phyloP scores from a whole-genome alignment of 2,113 vertebrate genomes.

The Pitta sordida region DNA sequence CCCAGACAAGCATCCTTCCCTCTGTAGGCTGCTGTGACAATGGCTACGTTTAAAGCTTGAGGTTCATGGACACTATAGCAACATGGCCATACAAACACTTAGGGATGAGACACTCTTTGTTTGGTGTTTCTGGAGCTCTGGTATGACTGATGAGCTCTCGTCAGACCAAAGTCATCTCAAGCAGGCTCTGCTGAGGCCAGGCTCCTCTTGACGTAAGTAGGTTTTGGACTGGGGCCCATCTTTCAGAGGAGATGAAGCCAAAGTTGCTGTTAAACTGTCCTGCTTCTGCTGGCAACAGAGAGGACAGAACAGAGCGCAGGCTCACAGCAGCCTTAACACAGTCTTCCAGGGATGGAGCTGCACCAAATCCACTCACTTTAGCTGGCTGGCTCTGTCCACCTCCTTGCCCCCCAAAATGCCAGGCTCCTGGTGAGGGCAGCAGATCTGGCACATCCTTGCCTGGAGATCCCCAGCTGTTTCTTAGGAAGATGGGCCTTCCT shows the following conservation, averaged over 20 bases:
- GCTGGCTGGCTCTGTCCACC: background rate
- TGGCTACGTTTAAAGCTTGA: background rate
- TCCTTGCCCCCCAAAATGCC: background rate
- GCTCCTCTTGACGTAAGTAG: constrained; percentile 43
- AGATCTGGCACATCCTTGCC: background rate
- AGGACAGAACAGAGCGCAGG: accelerated
- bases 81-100: background rate
- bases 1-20: background rate
- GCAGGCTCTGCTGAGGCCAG: background rate
- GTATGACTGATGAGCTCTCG: constrained; percentile 37
- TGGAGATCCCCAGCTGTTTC: background rate
- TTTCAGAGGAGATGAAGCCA: constrained; percentile 14
- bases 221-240: constrained; percentile 15
- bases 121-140: constrained; percentile 25
- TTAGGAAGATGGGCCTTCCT: accelerated
- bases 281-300: accelerated
- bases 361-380: background rate
- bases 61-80: background rate
- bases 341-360: background rate
- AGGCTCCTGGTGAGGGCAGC: background rate
- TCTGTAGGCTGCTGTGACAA: background rate
- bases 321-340: background rate
- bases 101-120: background rate
- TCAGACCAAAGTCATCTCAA: constrained; percentile 9
- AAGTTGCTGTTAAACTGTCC: background rate